Evolutionary conservation across 1,140 invertebrate genomes (phyloP), one percentile per base, ranked within the genome.

Genomic region (Pseudachorutes palmiensis): DNA sequence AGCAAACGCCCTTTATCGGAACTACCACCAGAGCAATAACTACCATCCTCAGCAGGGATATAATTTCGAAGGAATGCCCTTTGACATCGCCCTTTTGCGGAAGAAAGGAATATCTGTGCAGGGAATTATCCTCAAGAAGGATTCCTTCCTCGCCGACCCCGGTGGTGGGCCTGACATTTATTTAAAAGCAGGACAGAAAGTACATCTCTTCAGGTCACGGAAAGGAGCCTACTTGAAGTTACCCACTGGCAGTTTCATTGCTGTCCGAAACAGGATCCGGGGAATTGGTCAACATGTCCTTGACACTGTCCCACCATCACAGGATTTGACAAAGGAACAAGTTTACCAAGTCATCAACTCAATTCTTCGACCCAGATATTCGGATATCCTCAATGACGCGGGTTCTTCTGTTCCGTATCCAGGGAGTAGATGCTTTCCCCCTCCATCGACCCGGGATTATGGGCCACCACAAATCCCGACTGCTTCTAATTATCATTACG

Each of bases 61-160:
- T n/a, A n/a, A n/a, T n/a, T n/a, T n/a, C n/a, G n/a, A n/a, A n/a
- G n/a, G n/a, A n/a, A n/a, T n/a, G n/a, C n/a, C n/a, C n/a, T n/a
- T n/a, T n/a, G n/a, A n/a, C n/a, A n/a, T n/a, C n/a, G n/a, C n/a
- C n/a, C n/a, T n/a, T n/a, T n/a, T n/a, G n/a, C n/a, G n/a, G 51
- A 49, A 66, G 31, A 29, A 57, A 5, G 69, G 72, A 26, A 68
- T 73, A 24, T 9, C 32, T 31, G 64, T 68, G 24, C 70, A 67
- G 29, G 32, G n/a, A 30, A 51, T 73, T 16, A 22, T 62, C 28
- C 28, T 73, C 12, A 67, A 68, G 36, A 69, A 71, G 45, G 70
- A 73, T 65, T 60, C 66, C 0, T 69, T 62, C 57, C n/a, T 73
- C 16, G 32, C 61, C 2, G 68, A 73, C 55, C 72, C 72, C 29